Evolutionary conservation across 1,140 invertebrate species (phyloP).

Genomic region (Bathynomus jamesi): DNA sequence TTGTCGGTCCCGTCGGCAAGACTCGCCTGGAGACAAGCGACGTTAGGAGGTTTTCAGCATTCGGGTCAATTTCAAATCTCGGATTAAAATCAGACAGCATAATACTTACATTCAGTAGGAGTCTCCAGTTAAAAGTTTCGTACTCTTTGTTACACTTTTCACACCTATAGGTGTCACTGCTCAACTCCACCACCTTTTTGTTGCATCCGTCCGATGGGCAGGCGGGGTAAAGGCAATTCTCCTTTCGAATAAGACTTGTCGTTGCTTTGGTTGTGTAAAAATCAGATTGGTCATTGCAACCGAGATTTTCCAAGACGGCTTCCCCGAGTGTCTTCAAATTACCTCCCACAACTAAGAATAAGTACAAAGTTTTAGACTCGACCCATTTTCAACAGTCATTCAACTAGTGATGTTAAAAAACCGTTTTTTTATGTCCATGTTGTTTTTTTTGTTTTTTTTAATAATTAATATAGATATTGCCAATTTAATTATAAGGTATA

Average conservation of each 20-base stretch:
- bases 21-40: constrained; percentile 18
- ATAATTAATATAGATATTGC: too few relatives aligned
- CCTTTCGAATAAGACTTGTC: constrained; percentile 58
- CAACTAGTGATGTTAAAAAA: too few relatives aligned
- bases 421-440: too few relatives aligned
- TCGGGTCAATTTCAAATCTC: not conserved
- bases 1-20: constrained; percentile 71
- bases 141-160: constrained; percentile 86
- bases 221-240: constrained; percentile 81
- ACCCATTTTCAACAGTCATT: too few relatives aligned
- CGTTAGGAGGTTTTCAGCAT: not conserved
- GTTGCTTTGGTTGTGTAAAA: constrained; percentile 65
- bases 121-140: constrained; percentile 74
- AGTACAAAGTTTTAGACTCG: too few relatives aligned
- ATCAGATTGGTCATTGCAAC: constrained; percentile 63
- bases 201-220: constrained; percentile 80
- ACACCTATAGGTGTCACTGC: constrained; percentile 80
- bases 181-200: constrained; percentile 84
- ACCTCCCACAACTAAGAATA: constrained; percentile 34
- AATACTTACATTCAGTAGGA: constrained; percentile 64
- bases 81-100: not conserved
- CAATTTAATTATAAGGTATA: too few relatives aligned
- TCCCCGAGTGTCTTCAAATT: constrained; percentile 63
- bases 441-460: too few relatives aligned
- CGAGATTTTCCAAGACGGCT: constrained; percentile 56